Base-by-base conservation (phyloP, 2,113 vertebrate species). In the Ophiodon elongatus region DNA sequence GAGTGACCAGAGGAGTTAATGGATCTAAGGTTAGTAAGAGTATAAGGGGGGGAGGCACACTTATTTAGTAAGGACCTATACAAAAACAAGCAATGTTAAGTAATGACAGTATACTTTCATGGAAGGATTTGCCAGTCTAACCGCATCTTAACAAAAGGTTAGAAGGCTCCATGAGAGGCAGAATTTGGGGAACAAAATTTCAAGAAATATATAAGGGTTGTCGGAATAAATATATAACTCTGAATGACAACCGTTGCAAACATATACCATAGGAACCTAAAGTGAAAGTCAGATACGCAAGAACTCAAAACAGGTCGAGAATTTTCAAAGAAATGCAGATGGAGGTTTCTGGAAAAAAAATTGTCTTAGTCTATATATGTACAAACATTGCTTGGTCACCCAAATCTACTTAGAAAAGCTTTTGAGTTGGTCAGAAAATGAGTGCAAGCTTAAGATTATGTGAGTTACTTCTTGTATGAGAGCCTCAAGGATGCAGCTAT, bases 371-470 rank as follows among this genome's bases (percentile, higher is more conserved):
- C 89, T 92, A 88, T 85, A 85, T 94, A 95, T 96, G 87, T 95
- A 96, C 95, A 96, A 94, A 95, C 92, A 93, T 94, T 93, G 93
- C 92, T 93, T 94, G 88, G 90, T 95, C 93, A 95, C 93, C 92
- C 94, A 95, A 85, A 94, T 94, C 66, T 87, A 90, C 88, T 94
- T 93, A 93, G 91, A 95, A 95, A 95, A 95, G 91, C 88, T 91
- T 89, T 93, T 93, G 89, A 92, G 87, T 94, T 85, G 91, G 87
- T 94, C 93, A 93, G 83, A 93, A 94, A 94, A 94, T 92, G 94
- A 94, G 94, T 94, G 95, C 93, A 95, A 95, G 94, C 93, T 93
- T 89, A 87, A 92, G 89, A 90, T 87, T 88, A 85, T 33, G 87
- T 72, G 81, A 88, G 86, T 92, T 78, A 85, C 80, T 81, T 88